Percentiles rank a stretch among this genome's conserved stretches.
These are phyloP conservation scores for Pelagia noctiluca DNA, from an alignment of 30 jellyfish, hydroid and myxozoan species.

Conservation along the genomic window DNA sequence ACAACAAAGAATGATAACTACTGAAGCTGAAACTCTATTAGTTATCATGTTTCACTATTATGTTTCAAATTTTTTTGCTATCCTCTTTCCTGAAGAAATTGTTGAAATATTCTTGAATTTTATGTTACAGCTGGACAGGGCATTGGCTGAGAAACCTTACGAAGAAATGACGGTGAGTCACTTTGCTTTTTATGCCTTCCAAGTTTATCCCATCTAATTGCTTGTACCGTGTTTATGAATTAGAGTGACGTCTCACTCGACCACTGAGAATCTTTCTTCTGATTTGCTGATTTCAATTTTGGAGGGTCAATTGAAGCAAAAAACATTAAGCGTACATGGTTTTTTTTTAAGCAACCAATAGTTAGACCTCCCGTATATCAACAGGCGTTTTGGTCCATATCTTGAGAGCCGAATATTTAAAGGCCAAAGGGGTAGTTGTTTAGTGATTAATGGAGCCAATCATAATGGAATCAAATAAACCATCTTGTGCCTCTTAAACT, in stretches of 20 bases:
- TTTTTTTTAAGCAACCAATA: too few species aligned
- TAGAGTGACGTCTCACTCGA: neutral
- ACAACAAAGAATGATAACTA: neutral
- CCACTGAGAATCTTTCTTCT: neutral
- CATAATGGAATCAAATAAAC: too few species aligned
- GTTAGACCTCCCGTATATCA: too few species aligned
- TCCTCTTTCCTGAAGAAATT: neutral
- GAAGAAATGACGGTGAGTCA: constrained; percentile 95
- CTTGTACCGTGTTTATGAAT: neutral
- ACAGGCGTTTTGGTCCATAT: too few species aligned
- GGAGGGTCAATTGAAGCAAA: neutral
- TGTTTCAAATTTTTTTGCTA: neutral
- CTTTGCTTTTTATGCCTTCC: neutral
- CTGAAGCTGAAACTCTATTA: neutral
- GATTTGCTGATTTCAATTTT: neutral
- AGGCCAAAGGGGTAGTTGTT: too few species aligned
- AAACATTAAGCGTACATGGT: neutral
- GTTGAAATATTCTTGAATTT: neutral
- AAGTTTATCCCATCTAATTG: neutral
- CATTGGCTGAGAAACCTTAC: constrained; percentile 80
- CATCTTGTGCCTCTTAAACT: too few species aligned
- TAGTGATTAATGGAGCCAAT: too few species aligned
- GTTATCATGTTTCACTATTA: neutral
- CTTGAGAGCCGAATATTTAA: too few species aligned
- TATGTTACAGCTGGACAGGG: constrained; percentile 53